Evolutionary conservation across 2,888 invertebrate genomes (phyloP).

Genomic region (Scaptomyza reducta): DNA sequence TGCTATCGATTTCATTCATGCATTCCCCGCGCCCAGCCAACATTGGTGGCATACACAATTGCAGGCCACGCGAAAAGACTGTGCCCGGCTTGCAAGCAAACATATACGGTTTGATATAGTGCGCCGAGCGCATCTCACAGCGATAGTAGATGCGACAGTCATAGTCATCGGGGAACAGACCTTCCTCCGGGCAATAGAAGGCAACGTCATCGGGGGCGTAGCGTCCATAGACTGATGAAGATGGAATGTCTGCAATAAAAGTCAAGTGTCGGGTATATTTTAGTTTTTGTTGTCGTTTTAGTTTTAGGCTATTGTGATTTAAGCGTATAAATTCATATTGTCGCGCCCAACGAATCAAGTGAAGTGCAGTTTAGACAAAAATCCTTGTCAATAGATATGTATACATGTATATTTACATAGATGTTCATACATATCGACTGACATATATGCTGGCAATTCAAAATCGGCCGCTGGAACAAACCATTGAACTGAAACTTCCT

Average conservation of each 20-base stretch:
- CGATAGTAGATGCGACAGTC: slow-evolving; percentile 91
- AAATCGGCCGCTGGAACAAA: slow-evolving; percentile 74
- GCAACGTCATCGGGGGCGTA: slow-evolving; percentile 49
- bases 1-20: slow-evolving; percentile 81
- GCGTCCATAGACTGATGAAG: slow-evolving; percentile 51
- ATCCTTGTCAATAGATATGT: slow-evolving; percentile 18
- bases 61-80: slow-evolving; percentile 88
- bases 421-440: background rate
- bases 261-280: slow-evolving; percentile 27
- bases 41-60: slow-evolving; percentile 89
- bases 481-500: slow-evolving; percentile 77
- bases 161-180: slow-evolving; percentile 89
- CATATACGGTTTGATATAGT: slow-evolving; percentile 85
- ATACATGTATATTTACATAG: slow-evolving; percentile 5
- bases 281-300: slow-evolving; percentile 25
- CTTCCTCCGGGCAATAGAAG: slow-evolving; percentile 88
- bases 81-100: slow-evolving; percentile 91
- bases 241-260: slow-evolving; percentile 72
- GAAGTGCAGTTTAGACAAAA: slow-evolving; percentile 30
- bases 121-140: slow-evolving; percentile 87
- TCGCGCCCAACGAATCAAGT: slow-evolving; percentile 19
- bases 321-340: slow-evolving; percentile 58
- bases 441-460: slow-evolving; percentile 48
- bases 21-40: slow-evolving; percentile 89
- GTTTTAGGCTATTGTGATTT: slow-evolving; percentile 34